Base-by-base conservation (phyloP, 2,797 vertebrate genomes). In the Acropternis orthonyx region DNA sequence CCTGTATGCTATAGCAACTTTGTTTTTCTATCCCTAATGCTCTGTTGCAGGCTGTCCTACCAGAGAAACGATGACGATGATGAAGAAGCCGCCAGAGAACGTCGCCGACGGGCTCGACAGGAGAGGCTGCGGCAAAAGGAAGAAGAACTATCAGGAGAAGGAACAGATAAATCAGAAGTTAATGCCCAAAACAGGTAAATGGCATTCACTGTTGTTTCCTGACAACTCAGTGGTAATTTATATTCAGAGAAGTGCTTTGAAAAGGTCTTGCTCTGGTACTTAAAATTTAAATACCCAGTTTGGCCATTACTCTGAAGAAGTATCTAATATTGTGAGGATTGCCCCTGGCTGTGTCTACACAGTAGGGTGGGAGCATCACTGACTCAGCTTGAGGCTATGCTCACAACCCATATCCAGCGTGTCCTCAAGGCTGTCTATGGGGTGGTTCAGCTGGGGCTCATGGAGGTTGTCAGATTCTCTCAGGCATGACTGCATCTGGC, bases 11-110 rank as follows among this genome's bases (percentile, higher is more conserved):
- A 9, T 12, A 69, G 10, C 27, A 39, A 28, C 17, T 24, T 62
- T 46, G 36, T 96, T 68, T 91, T 10, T 28, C 22, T 73, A 4
- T 44, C 43, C 48, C 39, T 81, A 85, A 85, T 94, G 58, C 37
- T 69, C 11, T 91, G 8, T 97, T 94, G 71, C 97, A 99, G 99
- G 96, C 95, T 99, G 91, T 98, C 98, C 74, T 98, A 97, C 92
- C 97, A 96, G 61, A 98, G 98, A 75, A 99, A 97, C 0, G 99
- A 99, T 2, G 99, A 99, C 0, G 99, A 99, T 10, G 99, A 99
- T 5, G 99, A 99, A 91, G 99, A 99, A 97, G 99, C 98, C 0
- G 99, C 99, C 56, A 98, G 99, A 12, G 99, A 99, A 93, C 98
- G 99, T 44, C 98, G 99, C 81, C 98, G 99, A 94, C 97, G 99